phyloP scores from a whole-genome alignment of 1,140 invertebrate species.

The Aphelinus certus region DNA sequence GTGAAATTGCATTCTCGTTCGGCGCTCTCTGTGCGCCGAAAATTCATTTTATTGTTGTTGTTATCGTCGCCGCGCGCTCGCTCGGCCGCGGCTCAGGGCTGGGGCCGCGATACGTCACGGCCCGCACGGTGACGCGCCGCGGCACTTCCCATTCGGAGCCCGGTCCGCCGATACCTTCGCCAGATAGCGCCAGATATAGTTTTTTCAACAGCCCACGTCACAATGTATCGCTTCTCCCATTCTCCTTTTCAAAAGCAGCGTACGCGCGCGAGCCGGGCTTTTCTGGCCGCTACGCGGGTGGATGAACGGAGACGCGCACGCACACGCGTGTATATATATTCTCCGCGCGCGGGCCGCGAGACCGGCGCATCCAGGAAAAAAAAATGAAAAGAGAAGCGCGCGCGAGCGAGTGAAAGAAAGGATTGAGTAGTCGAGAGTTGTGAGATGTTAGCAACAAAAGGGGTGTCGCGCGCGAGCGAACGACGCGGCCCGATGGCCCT shows the following conservation, averaged over 20 bases:
- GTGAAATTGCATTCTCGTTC: not conserved
- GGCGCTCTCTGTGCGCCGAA: not conserved
- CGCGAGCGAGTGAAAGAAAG: conserved; percentile 55
- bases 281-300: conserved; percentile 41
- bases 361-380: conserved; percentile 39
- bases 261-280: conserved; percentile 34
- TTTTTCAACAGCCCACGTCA: too few relatives aligned
- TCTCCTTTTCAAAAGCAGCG: not conserved
- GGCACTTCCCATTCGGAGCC: not conserved
- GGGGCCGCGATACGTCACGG: too few relatives aligned
- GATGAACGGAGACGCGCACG: conserved; percentile 39
- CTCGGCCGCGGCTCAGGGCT: too few relatives aligned
- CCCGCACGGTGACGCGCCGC: too few relatives aligned
- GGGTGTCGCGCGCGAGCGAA: conserved; percentile 56
- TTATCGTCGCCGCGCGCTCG: too few relatives aligned
- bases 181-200: not conserved
- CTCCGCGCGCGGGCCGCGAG: too few relatives aligned
- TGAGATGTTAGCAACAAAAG: conserved; percentile 61
- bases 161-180: not conserved
- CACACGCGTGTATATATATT: too few relatives aligned
- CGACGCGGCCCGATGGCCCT: conserved; percentile 36
- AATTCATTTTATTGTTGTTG: conserved; percentile 15
- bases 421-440: conserved; percentile 58
- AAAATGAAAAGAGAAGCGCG: conserved; percentile 54
- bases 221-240: too few relatives aligned